Evolutionary conservation across 2,888 invertebrate genomes (phyloP), one percentile per base, ranked within the genome.

Genomic region (Hyalella azteca): DNA sequence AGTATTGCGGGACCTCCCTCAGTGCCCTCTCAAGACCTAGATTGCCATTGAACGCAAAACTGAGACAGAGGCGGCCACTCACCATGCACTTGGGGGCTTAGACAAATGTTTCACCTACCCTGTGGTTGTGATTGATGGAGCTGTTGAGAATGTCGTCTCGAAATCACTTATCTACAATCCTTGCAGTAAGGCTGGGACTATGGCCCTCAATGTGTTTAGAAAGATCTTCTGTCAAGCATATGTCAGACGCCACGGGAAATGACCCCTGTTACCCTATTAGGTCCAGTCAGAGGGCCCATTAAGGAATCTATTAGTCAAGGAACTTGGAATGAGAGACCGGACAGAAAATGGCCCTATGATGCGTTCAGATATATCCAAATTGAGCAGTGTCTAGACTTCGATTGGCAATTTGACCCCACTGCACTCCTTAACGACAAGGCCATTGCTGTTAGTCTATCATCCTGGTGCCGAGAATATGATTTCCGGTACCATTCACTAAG

Each of bases 381-480:
- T 19, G 19, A 11, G 36, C 15, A 22, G 29, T 29, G 7, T 32
- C 5, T 26, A 19, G 73, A 73, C 15, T 29, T 73, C 11, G 36
- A 73, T 19, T 73, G 73, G 73, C 73, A 73, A 19, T 15, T 29
- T 29, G 73, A 73, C 36, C 32, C 73, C 15, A 39, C 29, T 19
- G 73, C 73, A 19, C 36, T 73, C 5, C 19, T 29, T 26, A 73
- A 19, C 13, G 73, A 73, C 36, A 73, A 73, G 32, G 73, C 73
- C 13, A 29, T 73, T 11, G 4, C 73, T 11, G 73, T 73, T 5
- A 39, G 26, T 26, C 73, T 73, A 11, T 26, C 29, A 11, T 22
- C 73, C 13, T 73, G 73, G 73, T 15, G 32, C 29, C 15, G 73
- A 11, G 73, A 73, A 73, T 73, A 73, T 19, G 36, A 73, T 32